Evolutionary conservation across 2,888 invertebrate genomes (phyloP).

Genomic region (Schizotus pectinicornis): DNA sequence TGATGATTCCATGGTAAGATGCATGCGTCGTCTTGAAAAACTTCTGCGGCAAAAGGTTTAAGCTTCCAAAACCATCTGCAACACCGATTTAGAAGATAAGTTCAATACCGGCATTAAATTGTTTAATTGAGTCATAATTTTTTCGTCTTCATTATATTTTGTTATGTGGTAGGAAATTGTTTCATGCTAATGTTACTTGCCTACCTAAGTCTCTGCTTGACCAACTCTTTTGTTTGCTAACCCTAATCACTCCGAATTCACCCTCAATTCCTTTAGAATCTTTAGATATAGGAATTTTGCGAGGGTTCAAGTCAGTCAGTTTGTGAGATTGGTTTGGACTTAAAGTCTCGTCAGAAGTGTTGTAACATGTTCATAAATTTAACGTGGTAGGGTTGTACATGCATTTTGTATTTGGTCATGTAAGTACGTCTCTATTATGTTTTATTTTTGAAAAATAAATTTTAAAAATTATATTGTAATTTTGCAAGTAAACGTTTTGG

Average conservation of each 20-base stretch:
- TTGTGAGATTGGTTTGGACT: too few species aligned
- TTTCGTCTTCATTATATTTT: conserved; percentile 73
- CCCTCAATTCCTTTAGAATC: too few species aligned
- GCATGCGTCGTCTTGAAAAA: conserved; percentile 96
- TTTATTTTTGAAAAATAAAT: conserved; percentile 16
- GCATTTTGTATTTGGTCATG: conserved; percentile 28
- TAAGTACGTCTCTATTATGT: conserved; percentile 47
- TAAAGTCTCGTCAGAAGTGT: too few species aligned
- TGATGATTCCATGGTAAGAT: conserved; percentile 90
- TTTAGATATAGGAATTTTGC: too few species aligned
- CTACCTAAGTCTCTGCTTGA: too few species aligned
- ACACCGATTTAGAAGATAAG: conserved; percentile 93
- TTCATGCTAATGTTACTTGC: too few species aligned
- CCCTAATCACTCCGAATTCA: background rate
- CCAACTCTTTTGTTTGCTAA: conserved; percentile 9
- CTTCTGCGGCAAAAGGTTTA: conserved; percentile 93
- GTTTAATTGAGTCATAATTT: conserved; percentile 98
- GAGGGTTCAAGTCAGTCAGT: too few species aligned
- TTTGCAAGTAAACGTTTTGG: conserved; percentile 17
- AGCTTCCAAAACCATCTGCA: conserved; percentile 96
- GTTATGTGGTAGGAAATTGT: conserved; percentile 11
- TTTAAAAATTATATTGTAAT: conserved; percentile 22
- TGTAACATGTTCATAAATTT: background rate
- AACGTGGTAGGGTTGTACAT: too few species aligned
- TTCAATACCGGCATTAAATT: conserved; percentile 90